A percentile compares a stretch with the other conserved stretches of the same genome.
These are phyloP conservation scores for Podocnemis expansa DNA, from an alignment of 2,113 vertebrate species.

Conservation along the genomic window DNA sequence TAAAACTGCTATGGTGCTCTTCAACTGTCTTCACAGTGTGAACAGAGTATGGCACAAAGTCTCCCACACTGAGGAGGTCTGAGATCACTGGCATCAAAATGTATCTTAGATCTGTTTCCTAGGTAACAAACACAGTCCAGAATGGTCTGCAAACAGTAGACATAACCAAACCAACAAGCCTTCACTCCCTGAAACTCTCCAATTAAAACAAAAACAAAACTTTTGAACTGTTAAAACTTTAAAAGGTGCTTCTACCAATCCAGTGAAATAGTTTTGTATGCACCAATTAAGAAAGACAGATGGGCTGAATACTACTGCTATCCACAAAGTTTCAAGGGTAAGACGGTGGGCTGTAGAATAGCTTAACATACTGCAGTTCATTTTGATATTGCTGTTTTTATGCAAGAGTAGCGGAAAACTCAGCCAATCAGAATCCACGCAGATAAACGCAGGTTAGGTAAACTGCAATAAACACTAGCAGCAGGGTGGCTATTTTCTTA, in stretches of 20 bases:
- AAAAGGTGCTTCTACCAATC: neutral
- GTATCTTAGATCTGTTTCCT: conserved; percentile 37
- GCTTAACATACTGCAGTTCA: neutral
- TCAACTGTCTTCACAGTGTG: neutral
- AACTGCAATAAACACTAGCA: neutral
- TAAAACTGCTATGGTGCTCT: neutral
- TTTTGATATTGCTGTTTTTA: neutral
- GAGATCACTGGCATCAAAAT: neutral
- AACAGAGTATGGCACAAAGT: neutral
- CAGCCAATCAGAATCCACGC: neutral
- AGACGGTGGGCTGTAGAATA: neutral
- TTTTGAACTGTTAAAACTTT: conserved; percentile 11
- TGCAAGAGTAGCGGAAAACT: neutral
- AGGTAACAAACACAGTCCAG: conserved; percentile 25
- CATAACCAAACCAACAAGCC: neutral
- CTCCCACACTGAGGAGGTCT: neutral
- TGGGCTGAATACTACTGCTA: neutral
- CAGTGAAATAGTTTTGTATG: neutral
- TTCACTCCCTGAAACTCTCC: conserved; percentile 16
- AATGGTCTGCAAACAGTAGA: conserved; percentile 21
- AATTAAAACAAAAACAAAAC: conserved; percentile 16
- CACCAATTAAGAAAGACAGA: neutral
- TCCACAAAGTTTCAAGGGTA: neutral
- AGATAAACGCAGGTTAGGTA: neutral
- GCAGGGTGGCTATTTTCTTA: neutral